phyloP scores from a whole-genome alignment of 2,888 invertebrate species.

The Digitonthophagus gazella region DNA sequence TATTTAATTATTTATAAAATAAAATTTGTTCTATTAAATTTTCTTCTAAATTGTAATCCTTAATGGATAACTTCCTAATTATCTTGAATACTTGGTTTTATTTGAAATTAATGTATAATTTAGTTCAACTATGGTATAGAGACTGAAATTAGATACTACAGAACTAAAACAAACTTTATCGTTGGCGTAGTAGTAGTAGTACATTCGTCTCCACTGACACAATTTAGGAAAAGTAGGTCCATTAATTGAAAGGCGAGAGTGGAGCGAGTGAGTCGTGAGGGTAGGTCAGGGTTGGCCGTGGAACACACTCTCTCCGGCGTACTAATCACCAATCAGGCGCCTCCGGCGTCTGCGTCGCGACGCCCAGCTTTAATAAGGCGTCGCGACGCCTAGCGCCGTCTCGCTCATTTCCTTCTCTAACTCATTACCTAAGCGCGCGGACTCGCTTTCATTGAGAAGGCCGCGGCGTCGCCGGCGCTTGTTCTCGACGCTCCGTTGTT shows the following conservation, averaged over 20 bases:
- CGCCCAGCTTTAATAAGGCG: constrained; percentile 40
- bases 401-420: constrained; percentile 33
- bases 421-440: constrained; percentile 33
- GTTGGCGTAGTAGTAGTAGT: too few relatives aligned
- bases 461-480: not conserved
- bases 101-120: too few relatives aligned
- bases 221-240: constrained; percentile 3
- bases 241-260: constrained; percentile 6
- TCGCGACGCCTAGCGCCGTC: constrained; percentile 16
- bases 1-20: too few relatives aligned
- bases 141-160: too few relatives aligned
- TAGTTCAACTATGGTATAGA: too few relatives aligned
- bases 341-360: constrained; percentile 39
- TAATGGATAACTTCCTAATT: too few relatives aligned
- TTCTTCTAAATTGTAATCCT: too few relatives aligned
- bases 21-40: too few relatives aligned
- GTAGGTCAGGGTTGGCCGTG: constrained; percentile 40
- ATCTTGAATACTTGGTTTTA: too few relatives aligned
- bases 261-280: constrained; percentile 39
- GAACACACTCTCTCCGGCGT: constrained; percentile 36
- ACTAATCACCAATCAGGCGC: constrained; percentile 41
- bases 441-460: constrained; percentile 22
- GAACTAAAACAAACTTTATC: too few relatives aligned
- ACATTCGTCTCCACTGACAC: too few relatives aligned
- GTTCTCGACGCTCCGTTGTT: constrained; percentile 7